Evolutionary conservation across 2,888 invertebrate genomes (phyloP).

Genomic region (Icerya purchasi): DNA sequence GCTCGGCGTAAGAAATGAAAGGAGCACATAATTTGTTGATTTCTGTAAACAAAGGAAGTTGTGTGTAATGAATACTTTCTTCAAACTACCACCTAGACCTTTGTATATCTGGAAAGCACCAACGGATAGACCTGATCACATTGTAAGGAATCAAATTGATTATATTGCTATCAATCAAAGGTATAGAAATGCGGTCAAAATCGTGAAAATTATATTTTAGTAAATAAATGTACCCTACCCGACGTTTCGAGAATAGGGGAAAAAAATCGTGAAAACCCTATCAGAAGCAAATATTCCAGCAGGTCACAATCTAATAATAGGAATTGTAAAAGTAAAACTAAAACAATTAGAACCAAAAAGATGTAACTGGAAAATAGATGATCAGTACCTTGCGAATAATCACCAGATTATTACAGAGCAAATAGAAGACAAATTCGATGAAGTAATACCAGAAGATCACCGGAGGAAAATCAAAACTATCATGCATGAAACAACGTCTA

Average conservation of each 20-base stretch:
- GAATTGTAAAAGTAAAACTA: background rate
- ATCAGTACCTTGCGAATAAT: background rate
- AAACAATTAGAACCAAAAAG: background rate
- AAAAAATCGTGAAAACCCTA: too few species aligned
- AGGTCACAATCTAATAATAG: background rate
- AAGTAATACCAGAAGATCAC: too few species aligned
- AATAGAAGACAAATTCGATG: too few species aligned
- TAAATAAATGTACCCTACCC: too few species aligned
- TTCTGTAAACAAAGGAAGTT: background rate
- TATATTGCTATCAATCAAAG: background rate
- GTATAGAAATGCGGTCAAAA: background rate
- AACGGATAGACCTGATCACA: background rate
- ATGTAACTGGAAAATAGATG: background rate
- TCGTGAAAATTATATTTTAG: background rate
- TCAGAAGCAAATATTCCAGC: background rate
- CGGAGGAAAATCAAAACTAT: too few species aligned
- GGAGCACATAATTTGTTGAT: background rate
- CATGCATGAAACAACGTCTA: too few species aligned
- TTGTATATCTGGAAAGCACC: conserved; percentile 14
- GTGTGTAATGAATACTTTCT: background rate
- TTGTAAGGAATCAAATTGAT: background rate
- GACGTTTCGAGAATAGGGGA: too few species aligned
- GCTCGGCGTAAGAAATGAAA: background rate
- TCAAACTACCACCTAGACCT: background rate
- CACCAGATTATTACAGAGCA: background rate